phyloP scores from a whole-genome alignment of 2,797 vertebrate species.

The Potorous gilbertii region DNA sequence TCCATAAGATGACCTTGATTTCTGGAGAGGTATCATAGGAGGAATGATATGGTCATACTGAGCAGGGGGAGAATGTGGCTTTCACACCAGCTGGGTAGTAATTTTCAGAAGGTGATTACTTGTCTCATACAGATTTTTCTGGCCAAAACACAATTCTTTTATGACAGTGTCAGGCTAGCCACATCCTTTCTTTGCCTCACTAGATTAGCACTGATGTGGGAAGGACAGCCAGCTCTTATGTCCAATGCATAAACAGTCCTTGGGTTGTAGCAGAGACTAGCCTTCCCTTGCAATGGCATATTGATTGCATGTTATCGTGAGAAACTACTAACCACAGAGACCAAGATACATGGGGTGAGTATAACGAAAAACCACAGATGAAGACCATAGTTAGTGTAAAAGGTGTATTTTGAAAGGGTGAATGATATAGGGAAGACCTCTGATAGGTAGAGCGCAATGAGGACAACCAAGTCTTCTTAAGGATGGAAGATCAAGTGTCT shows the following conservation, averaged over 20 bases:
- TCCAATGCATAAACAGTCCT: background rate
- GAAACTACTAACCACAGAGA: background rate
- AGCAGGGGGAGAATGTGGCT: background rate
- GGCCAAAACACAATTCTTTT: background rate
- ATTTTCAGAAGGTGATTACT: background rate
- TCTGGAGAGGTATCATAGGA: background rate
- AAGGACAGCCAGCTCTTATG: background rate
- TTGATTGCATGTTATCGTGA: background rate
- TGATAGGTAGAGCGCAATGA: background rate
- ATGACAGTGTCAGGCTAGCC: slow-evolving; percentile 15
- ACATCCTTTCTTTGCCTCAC: slow-evolving; percentile 21
- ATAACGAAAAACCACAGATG: background rate
- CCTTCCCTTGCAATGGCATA: background rate
- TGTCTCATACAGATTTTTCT: slow-evolving; percentile 14
- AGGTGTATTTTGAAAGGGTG: background rate
- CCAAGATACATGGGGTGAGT: background rate
- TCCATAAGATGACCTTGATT: background rate
- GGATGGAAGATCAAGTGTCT: background rate
- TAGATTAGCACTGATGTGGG: background rate
- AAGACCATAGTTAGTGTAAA: background rate
- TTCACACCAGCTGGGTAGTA: background rate
- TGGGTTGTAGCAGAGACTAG: background rate
- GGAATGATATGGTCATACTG: background rate
- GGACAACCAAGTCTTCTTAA: background rate
- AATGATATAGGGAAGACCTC: background rate